Evolutionary conservation across 1,140 invertebrate genomes (phyloP), one percentile per base, ranked within the genome.

Genomic region (Magallana angulata): DNA sequence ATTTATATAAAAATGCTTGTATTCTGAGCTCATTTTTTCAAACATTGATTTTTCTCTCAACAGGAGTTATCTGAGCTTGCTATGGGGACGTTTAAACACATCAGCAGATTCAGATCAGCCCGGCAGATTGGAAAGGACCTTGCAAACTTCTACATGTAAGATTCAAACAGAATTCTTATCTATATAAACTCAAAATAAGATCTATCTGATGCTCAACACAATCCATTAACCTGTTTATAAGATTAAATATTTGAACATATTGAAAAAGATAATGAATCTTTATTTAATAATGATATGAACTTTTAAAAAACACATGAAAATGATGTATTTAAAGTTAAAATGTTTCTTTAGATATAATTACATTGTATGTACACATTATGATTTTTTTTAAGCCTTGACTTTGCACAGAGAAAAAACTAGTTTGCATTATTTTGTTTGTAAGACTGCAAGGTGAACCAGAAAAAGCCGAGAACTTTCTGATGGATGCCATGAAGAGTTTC

Each of bases 31-130:
- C 76, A n/a, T 80, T 14, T 5, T 5, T 14, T 64, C 14, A 64
- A 64, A 64, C 4, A 7, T 48, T 48, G 2, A 48, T 71, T 88
- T 88, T 90, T 68, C 14, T 89, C 93, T 94, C 24, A 24, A 82
- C 90, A 96, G 96, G 98, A 99, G 94, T 95, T 99, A 71, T 97
- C 98, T 9, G 98, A 99, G 95, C 95, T 99, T 87, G 98, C 98
- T 0, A 98, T 99, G 96, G 98, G 98, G 71, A 99, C 98, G 0
- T 99, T 98, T 92, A 99, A 99, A 94, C 98, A 99, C 95, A 98
- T 99, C 91, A 97, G 98, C 8, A 96, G 98, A 81, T 96, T 97
- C 85, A 95, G 98, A 88, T 98, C 96, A 62, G 98, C 98, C 0
- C 96, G 98, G 82, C 96, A 97, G 18, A 97, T 99, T 87, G 98